Percentiles rank a stretch among this genome's conserved stretches.
These are phyloP conservation scores for Anastatus disparis DNA, from an alignment of 1,140 invertebrate genomes.

Conservation along the genomic window DNA sequence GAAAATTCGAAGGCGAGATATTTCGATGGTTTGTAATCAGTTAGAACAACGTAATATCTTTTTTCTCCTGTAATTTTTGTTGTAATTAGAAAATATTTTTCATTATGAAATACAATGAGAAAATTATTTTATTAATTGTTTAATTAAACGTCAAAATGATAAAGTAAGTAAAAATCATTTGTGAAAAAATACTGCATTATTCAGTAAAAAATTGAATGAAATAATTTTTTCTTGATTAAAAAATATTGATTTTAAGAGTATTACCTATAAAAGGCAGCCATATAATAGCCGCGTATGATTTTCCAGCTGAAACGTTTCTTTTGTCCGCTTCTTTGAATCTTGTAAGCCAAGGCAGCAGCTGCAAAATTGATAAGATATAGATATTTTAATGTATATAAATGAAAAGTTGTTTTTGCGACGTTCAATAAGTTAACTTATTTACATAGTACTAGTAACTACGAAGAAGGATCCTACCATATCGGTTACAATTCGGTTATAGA, in stretches of 20 bases:
- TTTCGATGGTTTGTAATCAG: slow-evolving; percentile 48
- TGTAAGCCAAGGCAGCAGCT: slow-evolving; percentile 53
- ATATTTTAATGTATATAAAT: neutral
- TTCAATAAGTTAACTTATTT: no score
- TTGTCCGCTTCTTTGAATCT: slow-evolving; percentile 53
- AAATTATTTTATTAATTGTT: neutral
- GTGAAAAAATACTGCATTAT: no score
- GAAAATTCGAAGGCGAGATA: slow-evolving; percentile 50
- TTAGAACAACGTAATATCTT: slow-evolving; percentile 47
- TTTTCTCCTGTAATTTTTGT: slow-evolving; percentile 43
- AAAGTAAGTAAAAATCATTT: no score
- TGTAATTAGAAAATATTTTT: slow-evolving; percentile 12
- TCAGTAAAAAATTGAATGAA: no score
- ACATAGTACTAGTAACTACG: no score
- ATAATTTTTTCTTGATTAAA: no score
- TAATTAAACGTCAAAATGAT: no score
- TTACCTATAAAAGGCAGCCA: slow-evolving; percentile 49
- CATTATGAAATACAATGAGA: neutral
- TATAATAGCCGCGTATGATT: slow-evolving; percentile 50
- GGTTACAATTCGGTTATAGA: no score
- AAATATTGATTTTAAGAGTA: neutral
- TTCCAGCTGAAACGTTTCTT: slow-evolving; percentile 45
- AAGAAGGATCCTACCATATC: no score
- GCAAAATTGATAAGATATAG: slow-evolving; percentile 31
- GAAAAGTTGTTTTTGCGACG: no score